Evolutionary conservation across 2,888 invertebrate species (phyloP), one percentile per base, ranked within the genome.

Genomic region (Nudaria mundana): DNA sequence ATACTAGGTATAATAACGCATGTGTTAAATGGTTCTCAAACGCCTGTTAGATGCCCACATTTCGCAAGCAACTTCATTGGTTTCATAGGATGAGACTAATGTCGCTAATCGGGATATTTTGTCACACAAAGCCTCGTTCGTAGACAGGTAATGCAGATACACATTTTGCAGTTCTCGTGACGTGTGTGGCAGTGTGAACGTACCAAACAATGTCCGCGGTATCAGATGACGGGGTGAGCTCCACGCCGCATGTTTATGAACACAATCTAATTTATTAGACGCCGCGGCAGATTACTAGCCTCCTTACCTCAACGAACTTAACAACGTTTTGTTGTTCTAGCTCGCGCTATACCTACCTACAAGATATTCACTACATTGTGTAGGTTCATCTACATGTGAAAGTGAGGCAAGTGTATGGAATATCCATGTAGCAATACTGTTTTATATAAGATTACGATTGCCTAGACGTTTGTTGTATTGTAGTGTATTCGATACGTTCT

Each of bases 241-340:
- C 68, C 63, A 66, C 70, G 65, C 67, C 66, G 76, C 78, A 74
- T 76, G 78, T 77, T 77, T 76, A 78, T 71, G 76, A 71, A 66
- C 66, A 61, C 69, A 62, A 66, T 74, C 76, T 80, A 76, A 80
- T 83, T 83, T 82, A 83, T 82, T 68, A 69, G 66, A 71, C 69
- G 74, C 66, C 69, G 58, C 55, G 34, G 55, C 56, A 67, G 68
- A 71, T 68, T 59, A 59, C 55, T 30, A 52, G 58, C 60, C 63
- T 60, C 61, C 56, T 59, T 55, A 52, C 45, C 45, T 36, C 60
- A 62, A 64, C 44, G 46, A 13, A 47, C 53, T 36, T 50, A 59
- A 65, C 58, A 45, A 43, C 55, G 62, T 59, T 57, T 58, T 55
- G 66, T 64, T 64, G 51, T 54, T 48, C 46, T 48, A 44, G 39